A percentile compares a stretch with the other conserved stretches of the same genome.
Conservation (phyloP, 2,797 vertebrate genomes). For the Hoplostethus atlanticus region DNA sequence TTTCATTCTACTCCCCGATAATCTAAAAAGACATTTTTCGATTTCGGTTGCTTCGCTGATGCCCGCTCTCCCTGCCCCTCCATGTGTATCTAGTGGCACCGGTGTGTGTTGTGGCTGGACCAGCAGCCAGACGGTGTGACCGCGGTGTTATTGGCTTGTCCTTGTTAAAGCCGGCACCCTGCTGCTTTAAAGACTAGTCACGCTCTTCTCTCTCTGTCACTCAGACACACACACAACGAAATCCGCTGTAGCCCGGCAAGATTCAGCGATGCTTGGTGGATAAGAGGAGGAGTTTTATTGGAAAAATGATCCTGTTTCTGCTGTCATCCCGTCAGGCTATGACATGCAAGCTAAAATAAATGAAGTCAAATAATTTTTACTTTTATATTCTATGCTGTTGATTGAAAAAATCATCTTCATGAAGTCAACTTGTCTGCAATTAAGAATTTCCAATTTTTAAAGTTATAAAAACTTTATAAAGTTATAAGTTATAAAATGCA, state of each 20-base stretch:
- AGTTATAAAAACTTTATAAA: too few species aligned
- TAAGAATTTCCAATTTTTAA: too few species aligned
- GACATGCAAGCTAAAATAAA: too few species aligned
- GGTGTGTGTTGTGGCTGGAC: neutral
- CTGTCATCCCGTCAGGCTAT: too few species aligned
- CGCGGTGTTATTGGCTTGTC: conserved; percentile 1
- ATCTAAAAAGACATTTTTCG: neutral
- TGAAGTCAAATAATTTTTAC: too few species aligned
- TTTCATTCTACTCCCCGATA: neutral
- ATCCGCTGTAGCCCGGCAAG: neutral
- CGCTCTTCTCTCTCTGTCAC: conserved; percentile 1
- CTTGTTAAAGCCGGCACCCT: conserved; percentile 34
- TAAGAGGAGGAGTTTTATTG: neutral
- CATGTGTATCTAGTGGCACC: neutral
- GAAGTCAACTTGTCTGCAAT: too few species aligned
- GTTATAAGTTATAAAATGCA: too few species aligned
- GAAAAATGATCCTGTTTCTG: too few species aligned
- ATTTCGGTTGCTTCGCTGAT: neutral
- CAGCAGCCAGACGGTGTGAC: neutral
- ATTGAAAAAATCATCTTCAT: too few species aligned
- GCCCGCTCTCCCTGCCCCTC: neutral
- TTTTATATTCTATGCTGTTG: too few species aligned
- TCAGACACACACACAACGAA: conserved; percentile 1
- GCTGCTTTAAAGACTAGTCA: conserved; percentile 15
- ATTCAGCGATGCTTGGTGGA: neutral